Base-by-base conservation (phyloP, 2,797 vertebrate genomes). In the Alca torda region DNA sequence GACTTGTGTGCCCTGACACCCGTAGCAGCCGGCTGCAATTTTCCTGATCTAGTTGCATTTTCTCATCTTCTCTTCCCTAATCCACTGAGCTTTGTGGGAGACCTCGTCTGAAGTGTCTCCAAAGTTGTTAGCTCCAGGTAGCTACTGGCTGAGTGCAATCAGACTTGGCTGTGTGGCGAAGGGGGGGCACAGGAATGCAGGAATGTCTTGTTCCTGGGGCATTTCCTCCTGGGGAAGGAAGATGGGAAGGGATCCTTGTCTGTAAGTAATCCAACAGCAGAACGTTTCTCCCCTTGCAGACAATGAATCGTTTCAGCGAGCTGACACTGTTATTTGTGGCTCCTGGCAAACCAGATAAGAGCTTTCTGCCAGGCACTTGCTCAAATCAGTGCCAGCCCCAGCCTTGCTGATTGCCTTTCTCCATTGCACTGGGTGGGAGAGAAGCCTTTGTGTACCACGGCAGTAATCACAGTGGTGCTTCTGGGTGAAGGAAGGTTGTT, bases 351-450 rank as follows among this genome's bases (percentile, higher is more conserved):
- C 41, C 50, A 95, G 90, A 93, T 87, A 91, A 90, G 80, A 94
- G 90, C 64, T 94, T 94, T 96, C 68, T 94, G 93, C 94, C 96
- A 96, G 94, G 92, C 94, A 93, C 87, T 96, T 94, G 89, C 92
- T 97, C 89, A 83, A 48, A 83, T 84, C 81, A 17, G 90, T 96
- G 95, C 94, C 92, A 95, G 87, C 84, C 81, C 77, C 93, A 92
- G 90, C 69, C 78, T 41, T 16, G 54, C 88, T 82, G 91, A 84
- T 87, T 83, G 83, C 85, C 93, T 94, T 85, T 93, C 78, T 70
- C 70, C 2, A 4, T 33, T 80, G 13, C 51, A 6, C 28, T 77
- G 80, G 76, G 43, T 95, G 83, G 93, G 80, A 96, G 78, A 89
- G 78, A 64, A 91, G 89, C 25, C 89, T 96, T 95, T 96, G 95